phyloP scores from a whole-genome alignment of 2,888 invertebrate species.

The Dascillus cervinus region DNA sequence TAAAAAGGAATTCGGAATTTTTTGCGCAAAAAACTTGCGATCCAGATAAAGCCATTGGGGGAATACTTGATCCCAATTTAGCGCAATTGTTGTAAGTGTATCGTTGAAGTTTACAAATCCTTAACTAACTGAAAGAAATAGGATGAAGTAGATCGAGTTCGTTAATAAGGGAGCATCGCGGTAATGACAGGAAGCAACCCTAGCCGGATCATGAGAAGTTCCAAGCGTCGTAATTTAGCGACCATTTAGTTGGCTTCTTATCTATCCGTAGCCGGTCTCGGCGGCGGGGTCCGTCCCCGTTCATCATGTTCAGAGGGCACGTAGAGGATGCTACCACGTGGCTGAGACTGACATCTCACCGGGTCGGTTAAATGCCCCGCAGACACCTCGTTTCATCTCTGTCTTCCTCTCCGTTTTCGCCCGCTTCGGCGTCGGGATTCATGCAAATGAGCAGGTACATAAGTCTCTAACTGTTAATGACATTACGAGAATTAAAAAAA shows the following conservation, averaged over 20 bases:
- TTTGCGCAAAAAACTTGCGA: too few relatives aligned
- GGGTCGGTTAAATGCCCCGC: conserved; percentile 28
- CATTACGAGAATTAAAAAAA: too few relatives aligned
- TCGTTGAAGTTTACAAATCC: too few relatives aligned
- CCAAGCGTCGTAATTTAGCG: conserved; percentile 16
- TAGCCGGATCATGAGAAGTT: conserved; percentile 29
- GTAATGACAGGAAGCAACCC: conserved; percentile 21
- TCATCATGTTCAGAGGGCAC: conserved; percentile 23
- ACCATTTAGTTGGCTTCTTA: conserved; percentile 19
- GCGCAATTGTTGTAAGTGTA: too few relatives aligned
- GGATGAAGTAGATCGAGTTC: conserved; percentile 6
- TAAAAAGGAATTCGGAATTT: too few relatives aligned
- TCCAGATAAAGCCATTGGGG: too few relatives aligned
- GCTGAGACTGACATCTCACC: conserved; percentile 25
- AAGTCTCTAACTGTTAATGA: conserved; percentile 17
- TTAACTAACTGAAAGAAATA: too few relatives aligned
- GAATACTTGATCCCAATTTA: too few relatives aligned
- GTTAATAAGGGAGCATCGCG: too few relatives aligned
- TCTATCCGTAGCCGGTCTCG: conserved; percentile 13
- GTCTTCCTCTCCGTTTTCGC: conserved; percentile 12
- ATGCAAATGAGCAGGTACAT: conserved; percentile 12
- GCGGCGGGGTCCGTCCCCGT: conserved; percentile 7
- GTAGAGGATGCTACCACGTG: conserved; percentile 14
- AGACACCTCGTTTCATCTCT: conserved; percentile 27
- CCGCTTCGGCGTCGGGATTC: conserved; percentile 8